Evolutionary conservation across 2,888 invertebrate genomes (phyloP).

Genomic region (Nebria brevicollis): DNA sequence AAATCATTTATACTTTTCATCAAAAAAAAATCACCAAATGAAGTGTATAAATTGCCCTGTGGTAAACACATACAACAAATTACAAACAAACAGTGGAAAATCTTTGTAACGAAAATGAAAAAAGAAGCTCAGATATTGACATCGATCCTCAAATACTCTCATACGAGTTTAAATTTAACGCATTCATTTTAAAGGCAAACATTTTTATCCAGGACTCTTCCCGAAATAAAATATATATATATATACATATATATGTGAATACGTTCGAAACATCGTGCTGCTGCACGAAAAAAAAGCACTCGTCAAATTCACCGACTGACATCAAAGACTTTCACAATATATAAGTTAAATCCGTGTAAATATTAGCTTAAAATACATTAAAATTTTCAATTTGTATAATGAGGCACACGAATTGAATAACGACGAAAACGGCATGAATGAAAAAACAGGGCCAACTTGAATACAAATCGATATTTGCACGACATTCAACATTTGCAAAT

Average conservation of each 20-base stretch:
- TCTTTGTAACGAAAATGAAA: not conserved
- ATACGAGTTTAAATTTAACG: slow-evolving; percentile 12
- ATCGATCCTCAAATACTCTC: slow-evolving; percentile 1
- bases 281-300: slow-evolving; percentile 35
- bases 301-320: slow-evolving; percentile 33
- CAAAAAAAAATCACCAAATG: not conserved
- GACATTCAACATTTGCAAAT: not conserved
- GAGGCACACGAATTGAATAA: slow-evolving; percentile 30
- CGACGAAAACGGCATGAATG: slow-evolving; percentile 6
- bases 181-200: slow-evolving; percentile 24
- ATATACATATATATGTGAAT: not conserved
- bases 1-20: not conserved
- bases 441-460: slow-evolving; percentile 9
- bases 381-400: slow-evolving; percentile 45
- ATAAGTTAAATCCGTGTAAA: slow-evolving; percentile 47
- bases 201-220: slow-evolving; percentile 30
- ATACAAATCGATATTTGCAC: slow-evolving; percentile 3
- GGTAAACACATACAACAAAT: not conserved
- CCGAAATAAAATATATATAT: not conserved
- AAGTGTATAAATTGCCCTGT: not conserved
- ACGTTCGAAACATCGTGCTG: slow-evolving; percentile 3
- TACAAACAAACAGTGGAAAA: not conserved
- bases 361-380: slow-evolving; percentile 46
- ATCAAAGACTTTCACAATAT: slow-evolving; percentile 39
- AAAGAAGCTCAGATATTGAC: not conserved